Base-by-base conservation (phyloP, 1,140 invertebrate genomes). In the Monomorium pharaonis region DNA sequence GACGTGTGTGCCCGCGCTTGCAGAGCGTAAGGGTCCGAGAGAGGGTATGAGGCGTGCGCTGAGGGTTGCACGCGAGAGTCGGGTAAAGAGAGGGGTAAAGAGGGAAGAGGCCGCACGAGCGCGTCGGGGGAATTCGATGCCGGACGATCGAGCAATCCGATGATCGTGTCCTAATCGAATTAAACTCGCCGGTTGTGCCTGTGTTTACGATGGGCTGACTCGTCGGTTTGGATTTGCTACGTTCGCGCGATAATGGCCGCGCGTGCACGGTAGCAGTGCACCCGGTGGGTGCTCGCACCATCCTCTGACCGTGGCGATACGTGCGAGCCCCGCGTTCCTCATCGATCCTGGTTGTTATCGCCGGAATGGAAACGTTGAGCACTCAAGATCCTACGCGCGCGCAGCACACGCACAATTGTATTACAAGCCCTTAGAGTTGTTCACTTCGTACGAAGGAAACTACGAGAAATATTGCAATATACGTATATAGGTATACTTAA, bases 141-240 rank as follows among this genome's bases (percentile, higher is more conserved):
- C 88, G 74, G 75, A 51, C 78, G 84, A 91, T 89, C 89, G 85
- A 89, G 90, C 88, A 89, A 88, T 91, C 65, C 77, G 88, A 92
- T 89, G 88, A 92, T 91, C 83, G 86, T 54, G 83, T 37, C 78
- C 83, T 92, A 91, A 91, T 92, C 90, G 91, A 91, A 92, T 91
- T 88, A 92, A 92, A 88, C 86, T 65, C 84, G 54, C 72, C 42
- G 69, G 72, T 70, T 81, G 89, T 86, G 85, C 70, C 47, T 76
- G 75, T 90, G 80, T 91, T 91, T 90, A 90, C 89, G 89, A 88
- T 70, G 89, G 84, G 89, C 89, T 91, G 89, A 90, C 89, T 90
- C 89, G 89, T 90, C 86, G 75, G 24, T 91, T 88, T 63, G 69
- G 69, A 88, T 90, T 90, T 88, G 84, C 84, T 67, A 65, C 72